Base-by-base conservation (phyloP, 2,888 invertebrate genomes). In the Parnassius smintheus region DNA sequence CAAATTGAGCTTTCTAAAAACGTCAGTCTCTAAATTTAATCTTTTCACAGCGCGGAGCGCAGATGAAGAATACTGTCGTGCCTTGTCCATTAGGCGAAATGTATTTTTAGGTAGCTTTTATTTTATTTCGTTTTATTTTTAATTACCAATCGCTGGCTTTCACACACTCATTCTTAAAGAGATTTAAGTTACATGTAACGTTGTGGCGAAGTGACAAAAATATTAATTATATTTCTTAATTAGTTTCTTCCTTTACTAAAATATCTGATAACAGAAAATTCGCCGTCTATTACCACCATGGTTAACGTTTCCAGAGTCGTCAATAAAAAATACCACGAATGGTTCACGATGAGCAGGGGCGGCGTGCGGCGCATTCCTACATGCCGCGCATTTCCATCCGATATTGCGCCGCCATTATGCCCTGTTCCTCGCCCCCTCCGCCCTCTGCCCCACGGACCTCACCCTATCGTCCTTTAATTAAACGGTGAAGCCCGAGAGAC, bases 381-480 rank as follows among this genome's bases (percentile, higher is more conserved):
- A 91, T 91, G 89, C 91, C 91, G 88, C 88, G 88, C 91, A 91
- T 91, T 91, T 91, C 90, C 90, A 91, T 91, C 90, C 90, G 88
- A 91, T 91, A 91, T 91, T 91, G 91, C 91, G 90, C 88, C 88
- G 89, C 89, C 88, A 91, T 91, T 90, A 91, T 91, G 83, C 88
- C 89, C 80, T 84, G 85, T 83, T 85, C 80, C 81, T 82, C 82
- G 74, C 69, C 74, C 78, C 79, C 82, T 80, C 81, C 74, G 69
- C 74, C 78, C 79, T 81, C 80, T 80, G 74, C 75, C 78, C 77
- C 75, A 72, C 75, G 75, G 77, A 80, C 74, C 80, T 82, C 87
- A 76, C 81, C 84, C 86, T 85, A 81, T 81, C 86, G 89, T 85
- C 88, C 90, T 91, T 91, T 91, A 91, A 91, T 91, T 91, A 91